A percentile compares a stretch with the other conserved stretches of the same genome.
Evolutionary conservation across 1,140 invertebrate species (phyloP).

Genomic region (Sesamia nonagrioides): DNA sequence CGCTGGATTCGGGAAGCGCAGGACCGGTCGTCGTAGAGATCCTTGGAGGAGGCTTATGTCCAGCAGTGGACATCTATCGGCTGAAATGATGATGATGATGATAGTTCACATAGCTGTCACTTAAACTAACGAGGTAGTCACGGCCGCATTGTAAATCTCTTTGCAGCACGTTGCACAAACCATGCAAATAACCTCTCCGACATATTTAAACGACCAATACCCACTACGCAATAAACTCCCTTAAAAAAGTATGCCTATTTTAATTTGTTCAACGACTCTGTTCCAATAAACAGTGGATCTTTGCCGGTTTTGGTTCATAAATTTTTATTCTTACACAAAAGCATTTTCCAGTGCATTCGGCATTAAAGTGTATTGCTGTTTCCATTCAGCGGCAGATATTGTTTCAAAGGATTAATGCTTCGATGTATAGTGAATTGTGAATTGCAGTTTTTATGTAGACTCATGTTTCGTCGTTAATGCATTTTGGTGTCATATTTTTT

Average conservation of each 20-base stretch:
- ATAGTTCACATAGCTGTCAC: too few species aligned
- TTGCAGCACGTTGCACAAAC: not conserved
- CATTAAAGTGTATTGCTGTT: constrained; percentile 41
- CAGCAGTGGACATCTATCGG: too few species aligned
- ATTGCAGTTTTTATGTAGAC: not conserved
- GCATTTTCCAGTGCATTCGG: constrained; percentile 8
- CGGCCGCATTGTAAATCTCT: too few species aligned
- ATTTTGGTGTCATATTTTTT: not conserved
- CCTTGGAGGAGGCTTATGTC: too few species aligned
- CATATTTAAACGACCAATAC: not conserved
- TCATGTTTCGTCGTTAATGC: not conserved
- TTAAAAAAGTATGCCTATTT: not conserved
- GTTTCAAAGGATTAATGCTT: constrained; percentile 17
- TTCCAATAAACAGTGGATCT: constrained; percentile 11
- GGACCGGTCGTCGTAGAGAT: too few species aligned
- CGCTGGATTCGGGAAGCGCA: too few species aligned
- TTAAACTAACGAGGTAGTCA: too few species aligned
- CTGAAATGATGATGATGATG: too few species aligned
- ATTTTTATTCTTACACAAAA: constrained; percentile 39
- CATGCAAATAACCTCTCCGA: not conserved
- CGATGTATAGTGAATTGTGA: constrained; percentile 4
- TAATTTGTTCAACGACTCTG: constrained; percentile 21
- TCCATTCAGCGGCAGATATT: constrained; percentile 27
- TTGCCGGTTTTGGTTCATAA: constrained; percentile 35
- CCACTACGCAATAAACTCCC: not conserved